These are phyloP conservation scores for Philaenus spumarius DNA, from an alignment of 1,140 invertebrate genomes.

Conservation along the genomic window DNA sequence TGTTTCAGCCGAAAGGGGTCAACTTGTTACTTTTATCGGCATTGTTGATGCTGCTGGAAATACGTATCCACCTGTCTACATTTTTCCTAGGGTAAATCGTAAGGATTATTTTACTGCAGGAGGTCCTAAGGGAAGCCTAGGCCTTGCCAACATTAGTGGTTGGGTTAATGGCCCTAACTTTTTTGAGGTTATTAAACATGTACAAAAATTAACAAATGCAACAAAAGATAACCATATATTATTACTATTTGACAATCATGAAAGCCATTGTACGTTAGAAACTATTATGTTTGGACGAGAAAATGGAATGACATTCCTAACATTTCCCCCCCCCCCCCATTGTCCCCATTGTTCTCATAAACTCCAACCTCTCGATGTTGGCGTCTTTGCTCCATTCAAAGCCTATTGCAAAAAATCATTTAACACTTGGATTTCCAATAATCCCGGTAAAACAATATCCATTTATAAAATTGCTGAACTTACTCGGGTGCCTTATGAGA, in stretches of 20 bases:
- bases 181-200: no score
- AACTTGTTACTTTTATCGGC: slow-evolving; percentile 28
- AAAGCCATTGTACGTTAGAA: slow-evolving; percentile 22
- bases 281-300: slow-evolving; percentile 22
- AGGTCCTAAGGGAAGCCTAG: not conserved
- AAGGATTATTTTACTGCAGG: not conserved
- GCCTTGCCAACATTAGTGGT: not conserved
- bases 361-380: slow-evolving; percentile 37
- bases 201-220: not conserved
- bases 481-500: not conserved
- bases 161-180: not conserved
- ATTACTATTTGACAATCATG: slow-evolving; percentile 24
- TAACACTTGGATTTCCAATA: slow-evolving; percentile 8
- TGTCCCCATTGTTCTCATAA: slow-evolving; percentile 33
- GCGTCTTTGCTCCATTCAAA: slow-evolving; percentile 18
- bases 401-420: slow-evolving; percentile 3
- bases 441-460: slow-evolving; percentile 15
- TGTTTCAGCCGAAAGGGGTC: slow-evolving; percentile 31
- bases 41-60: slow-evolving; percentile 30
- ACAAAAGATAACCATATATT: not conserved
- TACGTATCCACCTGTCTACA: slow-evolving; percentile 30
- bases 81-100: slow-evolving; percentile 30
- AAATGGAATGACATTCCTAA: slow-evolving; percentile 29
- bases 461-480: not conserved
- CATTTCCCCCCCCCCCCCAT: no score